A percentile compares a stretch with the other conserved stretches of the same genome.
These are phyloP conservation scores for Phylloscopus trochiloides DNA, from an alignment of 2,113 vertebrate species.

Conservation along the genomic window DNA sequence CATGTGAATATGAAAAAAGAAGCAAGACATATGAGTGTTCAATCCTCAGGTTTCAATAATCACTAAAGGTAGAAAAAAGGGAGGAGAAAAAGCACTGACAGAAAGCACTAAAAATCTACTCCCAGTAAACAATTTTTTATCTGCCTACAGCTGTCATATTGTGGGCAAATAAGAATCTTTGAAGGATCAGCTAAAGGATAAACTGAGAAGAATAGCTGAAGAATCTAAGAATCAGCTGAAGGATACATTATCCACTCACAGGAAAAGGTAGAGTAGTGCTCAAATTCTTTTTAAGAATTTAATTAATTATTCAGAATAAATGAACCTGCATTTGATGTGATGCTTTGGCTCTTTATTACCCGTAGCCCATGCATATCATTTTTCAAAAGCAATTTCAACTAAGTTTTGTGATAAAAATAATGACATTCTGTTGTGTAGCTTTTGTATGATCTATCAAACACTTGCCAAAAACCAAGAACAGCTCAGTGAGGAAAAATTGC, in stretches of 20 bases:
- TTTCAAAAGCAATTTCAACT: neutral
- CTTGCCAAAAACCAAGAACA: neutral
- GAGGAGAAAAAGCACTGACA: neutral
- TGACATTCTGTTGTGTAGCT: neutral
- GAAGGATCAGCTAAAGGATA: no score
- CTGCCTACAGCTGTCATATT: neutral
- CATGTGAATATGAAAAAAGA: neutral
- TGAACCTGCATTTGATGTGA: neutral
- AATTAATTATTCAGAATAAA: neutral
- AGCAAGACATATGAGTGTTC: neutral
- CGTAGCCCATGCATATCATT: fast-evolving
- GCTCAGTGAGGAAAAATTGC: neutral
- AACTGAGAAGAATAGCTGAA: no score
- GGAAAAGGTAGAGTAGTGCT: neutral
- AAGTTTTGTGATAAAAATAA: neutral
- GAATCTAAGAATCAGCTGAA: neutral
- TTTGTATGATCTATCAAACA: neutral
- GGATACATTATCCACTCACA: neutral
- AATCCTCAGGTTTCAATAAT: neutral
- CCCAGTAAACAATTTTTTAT: neutral
- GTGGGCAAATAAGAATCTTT: no score
- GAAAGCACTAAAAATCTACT: neutral
- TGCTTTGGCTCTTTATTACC: neutral
- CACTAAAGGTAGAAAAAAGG: neutral
- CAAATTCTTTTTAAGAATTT: neutral